These are phyloP conservation scores for Rhogogaster chlorosoma DNA, from an alignment of 2,888 invertebrate species.

Conservation along the genomic window DNA sequence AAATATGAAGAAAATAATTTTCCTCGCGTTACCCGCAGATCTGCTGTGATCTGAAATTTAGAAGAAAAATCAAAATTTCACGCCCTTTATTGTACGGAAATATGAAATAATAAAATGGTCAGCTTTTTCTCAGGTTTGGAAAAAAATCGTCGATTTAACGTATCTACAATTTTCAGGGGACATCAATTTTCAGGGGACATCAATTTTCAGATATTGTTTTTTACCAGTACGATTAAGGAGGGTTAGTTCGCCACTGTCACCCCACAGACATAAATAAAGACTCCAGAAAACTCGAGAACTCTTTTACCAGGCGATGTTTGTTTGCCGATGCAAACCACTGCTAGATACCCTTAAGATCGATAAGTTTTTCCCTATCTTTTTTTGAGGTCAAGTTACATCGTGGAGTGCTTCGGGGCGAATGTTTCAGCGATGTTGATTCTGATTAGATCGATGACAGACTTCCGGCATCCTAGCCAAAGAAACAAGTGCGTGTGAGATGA, in stretches of 20 bases:
- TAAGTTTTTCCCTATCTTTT: neutral
- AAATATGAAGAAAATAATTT: neutral
- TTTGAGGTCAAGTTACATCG: constrained; percentile 12
- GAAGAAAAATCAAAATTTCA: neutral
- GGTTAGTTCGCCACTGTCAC: neutral
- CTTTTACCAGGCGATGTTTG: neutral
- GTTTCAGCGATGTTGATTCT: constrained; percentile 27
- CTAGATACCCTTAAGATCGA: neutral
- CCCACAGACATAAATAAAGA: neutral
- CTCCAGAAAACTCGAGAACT: neutral
- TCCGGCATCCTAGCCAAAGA: neutral
- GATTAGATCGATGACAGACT: constrained; percentile 4
- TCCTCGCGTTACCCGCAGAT: neutral
- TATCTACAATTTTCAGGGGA: neutral
- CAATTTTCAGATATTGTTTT: neutral
- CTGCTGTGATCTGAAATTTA: neutral
- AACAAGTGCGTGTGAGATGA: neutral
- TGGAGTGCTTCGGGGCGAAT: neutral
- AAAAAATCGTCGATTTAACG: neutral
- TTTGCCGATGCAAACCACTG: neutral
- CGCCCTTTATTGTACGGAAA: neutral
- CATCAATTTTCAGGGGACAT: too few species aligned
- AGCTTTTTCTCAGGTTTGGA: neutral
- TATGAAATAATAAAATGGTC: neutral
- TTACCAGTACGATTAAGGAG: neutral